phyloP scores from a whole-genome alignment of 2,888 invertebrate species.

The Eledone cirrhosa region DNA sequence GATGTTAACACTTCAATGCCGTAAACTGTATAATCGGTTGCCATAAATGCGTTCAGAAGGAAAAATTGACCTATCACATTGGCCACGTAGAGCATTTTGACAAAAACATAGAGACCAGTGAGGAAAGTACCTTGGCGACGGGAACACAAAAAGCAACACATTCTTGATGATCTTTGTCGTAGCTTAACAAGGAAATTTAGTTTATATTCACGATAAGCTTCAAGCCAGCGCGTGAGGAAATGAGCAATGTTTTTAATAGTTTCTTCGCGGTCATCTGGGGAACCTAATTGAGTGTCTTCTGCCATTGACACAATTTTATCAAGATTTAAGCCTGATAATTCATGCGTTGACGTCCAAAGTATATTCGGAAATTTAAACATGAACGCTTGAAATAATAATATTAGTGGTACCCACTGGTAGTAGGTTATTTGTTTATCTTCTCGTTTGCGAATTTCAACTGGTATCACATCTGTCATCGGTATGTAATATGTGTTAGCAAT shows the following conservation, averaged over 20 bases:
- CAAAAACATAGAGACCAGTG: conserved; percentile 56
- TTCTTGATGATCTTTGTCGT: conserved; percentile 46
- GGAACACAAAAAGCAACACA: conserved; percentile 55
- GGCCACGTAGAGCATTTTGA: conserved; percentile 55
- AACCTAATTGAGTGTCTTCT: conserved; percentile 50
- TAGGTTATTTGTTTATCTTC: conserved; percentile 52
- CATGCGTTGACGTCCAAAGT: conserved; percentile 50
- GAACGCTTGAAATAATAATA: conserved; percentile 56
- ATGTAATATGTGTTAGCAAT: conserved; percentile 58
- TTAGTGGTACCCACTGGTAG: conserved; percentile 60
- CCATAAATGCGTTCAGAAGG: conserved; percentile 58
- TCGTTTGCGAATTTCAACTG: conserved; percentile 41
- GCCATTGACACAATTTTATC: conserved; percentile 55
- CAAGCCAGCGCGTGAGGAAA: conserved; percentile 55
- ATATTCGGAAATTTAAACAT: conserved; percentile 56
- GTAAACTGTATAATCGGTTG: conserved; percentile 54
- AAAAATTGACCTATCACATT: conserved; percentile 63
- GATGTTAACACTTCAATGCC: conserved; percentile 56
- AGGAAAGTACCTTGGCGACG: conserved; percentile 59
- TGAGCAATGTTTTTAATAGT: conserved; percentile 47
- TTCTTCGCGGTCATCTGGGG: conserved; percentile 48
- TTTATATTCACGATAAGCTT: conserved; percentile 51
- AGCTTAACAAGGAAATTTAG: conserved; percentile 50
- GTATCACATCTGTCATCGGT: conserved; percentile 51
- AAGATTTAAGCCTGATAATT: conserved; percentile 52